A percentile compares a stretch with the other conserved stretches of the same genome.
Evolutionary conservation across 2,797 vertebrate species (phyloP).

Genomic region (Thamnophis elegans): DNA sequence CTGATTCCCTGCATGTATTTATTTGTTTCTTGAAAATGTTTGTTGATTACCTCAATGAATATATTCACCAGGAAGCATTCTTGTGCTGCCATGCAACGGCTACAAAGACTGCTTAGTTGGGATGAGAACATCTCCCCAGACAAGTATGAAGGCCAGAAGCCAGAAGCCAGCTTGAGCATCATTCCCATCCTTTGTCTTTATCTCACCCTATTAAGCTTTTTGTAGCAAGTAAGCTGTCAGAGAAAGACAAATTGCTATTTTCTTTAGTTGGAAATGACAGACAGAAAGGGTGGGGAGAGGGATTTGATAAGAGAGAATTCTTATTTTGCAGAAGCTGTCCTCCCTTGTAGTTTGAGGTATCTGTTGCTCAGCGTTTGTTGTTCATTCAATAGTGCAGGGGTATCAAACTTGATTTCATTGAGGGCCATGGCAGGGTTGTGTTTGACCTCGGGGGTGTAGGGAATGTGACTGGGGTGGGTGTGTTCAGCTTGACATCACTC

Average conservation of each 20-base stretch:
- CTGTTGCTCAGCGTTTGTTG: neutral
- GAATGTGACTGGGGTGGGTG: no score
- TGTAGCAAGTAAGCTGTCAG: neutral
- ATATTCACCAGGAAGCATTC: neutral
- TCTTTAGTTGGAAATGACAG: neutral
- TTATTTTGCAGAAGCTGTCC: neutral
- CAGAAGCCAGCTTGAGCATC: neutral
- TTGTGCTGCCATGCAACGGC: neutral
- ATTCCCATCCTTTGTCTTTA: neutral
- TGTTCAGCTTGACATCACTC: no score
- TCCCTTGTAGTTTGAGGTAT: neutral
- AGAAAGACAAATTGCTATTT: neutral
- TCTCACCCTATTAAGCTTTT: neutral
- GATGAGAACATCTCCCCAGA: neutral
- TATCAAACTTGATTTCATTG: no score
- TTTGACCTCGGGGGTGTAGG: no score
- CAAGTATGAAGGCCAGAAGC: neutral
- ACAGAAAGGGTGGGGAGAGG: neutral
- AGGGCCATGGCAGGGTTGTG: no score
- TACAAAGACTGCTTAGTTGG: neutral
- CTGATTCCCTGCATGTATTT: constrained; percentile 5
- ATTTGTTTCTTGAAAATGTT: neutral
- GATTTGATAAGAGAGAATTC: neutral
- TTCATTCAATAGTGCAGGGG: neutral
- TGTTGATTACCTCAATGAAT: neutral